phyloP scores from a whole-genome alignment of 2,113 vertebrate species.

The Cyprinodon tularosa region DNA sequence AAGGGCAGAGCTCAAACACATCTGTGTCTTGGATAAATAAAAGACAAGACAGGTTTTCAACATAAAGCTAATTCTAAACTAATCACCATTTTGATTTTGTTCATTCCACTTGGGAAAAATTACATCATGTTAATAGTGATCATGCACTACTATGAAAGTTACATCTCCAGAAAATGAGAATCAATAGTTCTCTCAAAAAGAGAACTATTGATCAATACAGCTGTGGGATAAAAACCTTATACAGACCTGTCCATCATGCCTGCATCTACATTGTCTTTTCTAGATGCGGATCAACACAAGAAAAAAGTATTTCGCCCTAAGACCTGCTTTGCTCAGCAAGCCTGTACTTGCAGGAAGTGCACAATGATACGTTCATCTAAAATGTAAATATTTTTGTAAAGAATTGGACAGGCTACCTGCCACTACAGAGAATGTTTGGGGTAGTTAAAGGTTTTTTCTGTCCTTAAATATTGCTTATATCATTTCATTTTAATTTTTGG shows the following conservation, averaged over 20 bases:
- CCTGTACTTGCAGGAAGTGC: constrained; percentile 22
- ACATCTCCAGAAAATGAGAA: not conserved
- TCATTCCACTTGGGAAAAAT: not conserved
- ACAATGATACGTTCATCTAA: not conserved
- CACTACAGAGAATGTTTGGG: not conserved
- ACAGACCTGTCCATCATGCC: not conserved
- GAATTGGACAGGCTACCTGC: too few species aligned
- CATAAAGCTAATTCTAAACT: constrained; percentile 1
- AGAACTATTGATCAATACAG: constrained; percentile 2
- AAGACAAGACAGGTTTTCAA: not conserved
- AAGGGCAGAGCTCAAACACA: not conserved
- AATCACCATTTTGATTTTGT: not conserved
- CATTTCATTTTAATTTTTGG: not conserved
- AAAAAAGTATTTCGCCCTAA: constrained; percentile 4
- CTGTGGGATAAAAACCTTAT: not conserved
- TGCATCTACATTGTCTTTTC: constrained; percentile 20
- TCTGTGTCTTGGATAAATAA: not conserved
- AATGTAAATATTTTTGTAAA: constrained; percentile 5
- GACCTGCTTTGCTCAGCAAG: constrained; percentile 13
- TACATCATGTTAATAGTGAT: not conserved
- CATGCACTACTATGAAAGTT: not conserved
- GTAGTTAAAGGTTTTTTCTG: not conserved
- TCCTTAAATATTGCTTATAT: not conserved
- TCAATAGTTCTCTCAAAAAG: not conserved
- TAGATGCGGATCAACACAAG: constrained; percentile 31